Base-by-base conservation (phyloP, 1,140 invertebrate species). In the Pristionchus pacificus region DNA sequence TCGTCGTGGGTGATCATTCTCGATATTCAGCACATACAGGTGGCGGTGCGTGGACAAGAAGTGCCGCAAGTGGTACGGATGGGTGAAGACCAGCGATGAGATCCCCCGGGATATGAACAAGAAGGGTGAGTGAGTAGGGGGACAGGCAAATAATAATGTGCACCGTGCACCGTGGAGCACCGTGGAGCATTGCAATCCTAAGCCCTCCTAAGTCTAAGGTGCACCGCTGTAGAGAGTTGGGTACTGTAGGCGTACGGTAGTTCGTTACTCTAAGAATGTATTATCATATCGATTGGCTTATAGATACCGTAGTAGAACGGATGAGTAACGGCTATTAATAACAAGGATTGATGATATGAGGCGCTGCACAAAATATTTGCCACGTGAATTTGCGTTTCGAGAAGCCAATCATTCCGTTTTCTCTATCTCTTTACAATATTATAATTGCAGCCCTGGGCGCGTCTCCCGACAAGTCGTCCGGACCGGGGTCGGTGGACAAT, bases 21-120 rank as follows among this genome's bases (percentile, higher is more conserved):
- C n/a, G n/a, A n/a, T n/a, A n/a, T n/a, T n/a, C n/a, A n/a, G n/a
- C n/a, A n/a, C n/a, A n/a, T n/a, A n/a, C n/a, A 66, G 75, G 58
- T 76, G 75, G 75, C 67, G 75, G n/a, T 76, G 75, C 27, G 75
- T 76, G 1, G 75, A 76, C 55, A 76, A 76, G 49, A 76, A 76
- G 60, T 76, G 75, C 59, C 75, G 75, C 2, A 76, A 76, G 33
- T 76, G 75, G 75, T 76, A 76, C 31, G 75, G 75, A 31, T 76
- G 75, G 75, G 75, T 76, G 19, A 57, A 61, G 28, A 55, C 70
- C 1, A 77, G 63, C 29, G 75, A 76, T 32, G 74, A 76, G 30
- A 76, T 76, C 24, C 75, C 75, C 15, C 63, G 65, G 61, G 75
- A 76, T 60, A 55, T 77, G 0, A 74, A 63, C 25, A 25, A 65